Base-by-base conservation (phyloP, 2,888 invertebrate species). In the Lasioglossum oenotherae region DNA sequence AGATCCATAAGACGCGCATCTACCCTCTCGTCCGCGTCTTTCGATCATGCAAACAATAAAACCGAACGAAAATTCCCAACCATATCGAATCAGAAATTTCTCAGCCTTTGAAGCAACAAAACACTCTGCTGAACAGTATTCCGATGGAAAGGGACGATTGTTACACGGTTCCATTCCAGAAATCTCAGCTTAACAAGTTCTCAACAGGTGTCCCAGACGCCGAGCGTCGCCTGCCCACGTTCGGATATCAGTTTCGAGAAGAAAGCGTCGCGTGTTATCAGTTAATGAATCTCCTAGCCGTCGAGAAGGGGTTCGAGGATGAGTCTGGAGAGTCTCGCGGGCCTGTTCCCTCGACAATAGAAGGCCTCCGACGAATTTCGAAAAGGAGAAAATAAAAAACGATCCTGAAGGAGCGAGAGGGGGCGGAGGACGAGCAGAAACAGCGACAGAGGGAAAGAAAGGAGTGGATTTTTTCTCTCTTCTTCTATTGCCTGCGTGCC, bases 231-330 rank as follows among this genome's bases (percentile, higher is more conserved):
- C 57, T 64, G 80, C 60, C 82, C 80, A 72, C 73, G 84, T 74
- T 74, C 53, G 85, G 85, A 92, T 91, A 91, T 92, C 91, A 87
- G 89, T 90, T 90, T 86, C 87, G 78, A 87, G 87, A 88, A 72
- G 81, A 88, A 87, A 87, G 89, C 91, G 85, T 89, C 88, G 86
- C 88, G 89, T 92, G 89, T 92, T 94, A 93, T 94, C 94, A 92
- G 91, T 93, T 93, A 93, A 94, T 93, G 93, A 94, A 94, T 94
- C 94, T 91, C 86, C 87, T 84, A 88, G 83, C 89, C 89, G 79
- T 79, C 84, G 88, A 88, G 88, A 87, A 89, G 82, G 67, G 31
- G 35, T 19, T 75, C 79, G 57, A 79, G 78, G 77, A 80, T 75
- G 84, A 78, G 81, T 74, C 81, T 60, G 76, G 78, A 83, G 82